Percentiles rank a stretch among this genome's conserved stretches.
Conservation (phyloP, 2,888 invertebrate genomes). For the Meiosimyza platycephala region DNA sequence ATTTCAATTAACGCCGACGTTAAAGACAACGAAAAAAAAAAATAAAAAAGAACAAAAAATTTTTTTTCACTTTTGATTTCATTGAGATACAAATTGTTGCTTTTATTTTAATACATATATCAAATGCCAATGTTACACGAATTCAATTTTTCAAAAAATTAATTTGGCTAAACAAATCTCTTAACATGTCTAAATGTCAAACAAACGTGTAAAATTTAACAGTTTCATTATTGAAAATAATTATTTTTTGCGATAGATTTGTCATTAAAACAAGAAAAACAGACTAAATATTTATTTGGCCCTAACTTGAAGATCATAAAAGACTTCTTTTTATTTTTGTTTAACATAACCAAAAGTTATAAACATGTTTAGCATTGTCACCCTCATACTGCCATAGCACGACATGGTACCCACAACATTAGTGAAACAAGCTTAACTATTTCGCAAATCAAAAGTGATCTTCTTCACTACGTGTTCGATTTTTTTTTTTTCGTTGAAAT, state of each 20-base stretch:
- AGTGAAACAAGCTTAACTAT: slow-evolving; percentile 4
- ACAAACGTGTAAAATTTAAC: background rate
- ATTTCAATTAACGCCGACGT: too few species aligned
- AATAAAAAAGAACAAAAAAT: background rate
- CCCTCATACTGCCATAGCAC: too few species aligned
- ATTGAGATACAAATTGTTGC: background rate
- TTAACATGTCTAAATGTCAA: background rate
- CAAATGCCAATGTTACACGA: slow-evolving; percentile 8
- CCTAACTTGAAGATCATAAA: too few species aligned
- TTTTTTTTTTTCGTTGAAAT: background rate
- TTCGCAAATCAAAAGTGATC: slow-evolving; percentile 35
- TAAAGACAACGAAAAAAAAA: too few species aligned
- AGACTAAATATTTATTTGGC: too few species aligned
- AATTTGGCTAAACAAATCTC: too few species aligned
- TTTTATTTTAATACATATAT: background rate
- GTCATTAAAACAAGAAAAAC: too few species aligned
- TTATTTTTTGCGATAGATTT: too few species aligned
- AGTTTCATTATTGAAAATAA: background rate
- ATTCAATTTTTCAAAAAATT: background rate
- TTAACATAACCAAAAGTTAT: background rate
- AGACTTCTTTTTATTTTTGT: too few species aligned
- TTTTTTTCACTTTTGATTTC: background rate
- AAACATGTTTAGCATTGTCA: background rate
- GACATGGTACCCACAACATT: too few species aligned
- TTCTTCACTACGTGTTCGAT: slow-evolving; percentile 34